phyloP scores from a whole-genome alignment of 2,888 invertebrate genomes.

The Prosopocoilus inquinatus region DNA sequence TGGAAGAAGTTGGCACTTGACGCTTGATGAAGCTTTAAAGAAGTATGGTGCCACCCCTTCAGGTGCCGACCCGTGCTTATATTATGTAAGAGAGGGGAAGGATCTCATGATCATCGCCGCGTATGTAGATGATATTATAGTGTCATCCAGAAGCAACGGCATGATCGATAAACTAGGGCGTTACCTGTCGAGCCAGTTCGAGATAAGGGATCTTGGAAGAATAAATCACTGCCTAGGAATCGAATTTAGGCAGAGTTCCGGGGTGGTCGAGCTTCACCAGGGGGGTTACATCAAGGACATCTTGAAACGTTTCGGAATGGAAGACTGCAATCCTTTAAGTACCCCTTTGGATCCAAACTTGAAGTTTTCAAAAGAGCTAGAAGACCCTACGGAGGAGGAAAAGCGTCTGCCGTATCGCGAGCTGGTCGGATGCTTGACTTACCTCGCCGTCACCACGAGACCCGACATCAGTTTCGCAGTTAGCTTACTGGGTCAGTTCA shows the following conservation, averaged over 20 bases:
- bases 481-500: no score
- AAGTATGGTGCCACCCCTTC: not conserved
- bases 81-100: slow-evolving; percentile 7
- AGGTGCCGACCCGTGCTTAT: not conserved
- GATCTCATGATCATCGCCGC: slow-evolving; percentile 20
- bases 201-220: slow-evolving; percentile 28
- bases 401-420: not conserved
- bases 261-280: slow-evolving; percentile 22
- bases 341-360: slow-evolving; percentile 24
- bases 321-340: slow-evolving; percentile 28
- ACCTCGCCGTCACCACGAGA: no score
- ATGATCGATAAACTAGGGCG: slow-evolving; percentile 5
- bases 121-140: slow-evolving; percentile 33
- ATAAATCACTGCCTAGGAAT: slow-evolving; percentile 24
- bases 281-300: slow-evolving; percentile 30
- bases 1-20: not conserved
- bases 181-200: slow-evolving; percentile 14
- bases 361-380: slow-evolving; percentile 13
- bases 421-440: no score
- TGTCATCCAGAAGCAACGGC: slow-evolving; percentile 20
- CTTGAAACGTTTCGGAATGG: slow-evolving; percentile 31
- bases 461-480: no score
- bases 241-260: slow-evolving; percentile 9
- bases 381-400: not conserved
- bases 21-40: not conserved